Evolutionary conservation across 2,113 vertebrate genomes (phyloP), one percentile per base, ranked within the genome.

Genomic region (Tupaia tana): DNA sequence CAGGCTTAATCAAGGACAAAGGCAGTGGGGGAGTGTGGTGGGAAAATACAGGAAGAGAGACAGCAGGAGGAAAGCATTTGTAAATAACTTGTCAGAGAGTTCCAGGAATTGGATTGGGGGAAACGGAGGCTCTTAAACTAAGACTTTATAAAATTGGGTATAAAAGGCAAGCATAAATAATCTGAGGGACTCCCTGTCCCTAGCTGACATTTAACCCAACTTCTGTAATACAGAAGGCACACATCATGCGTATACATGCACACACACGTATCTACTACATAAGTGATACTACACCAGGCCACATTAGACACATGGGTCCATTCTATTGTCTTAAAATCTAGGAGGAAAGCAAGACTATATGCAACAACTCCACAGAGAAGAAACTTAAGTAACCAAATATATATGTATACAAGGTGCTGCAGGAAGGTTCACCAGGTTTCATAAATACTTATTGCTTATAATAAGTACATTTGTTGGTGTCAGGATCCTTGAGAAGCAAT

Each of bases 351-450:
- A 83, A 69, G 7, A 66, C 25, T 95, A 5, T 86, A 58, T 24
- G 31, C 25, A 78, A 54, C 27, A 20, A 77, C 4, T 77, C 1
- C 14, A 89, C 29, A 81, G 64, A 74, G 22, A 89, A 69, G 29
- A 91, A 88, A 93, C 56, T 19, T 87, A 93, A 87, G 27, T 95
- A n/a, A 13, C 69, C 43, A 73, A 59, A 89, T 24, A 71, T 64
- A 78, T 58, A 18, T 78, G 34, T 89, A 87, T 90, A 67, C 27
- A 59, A 87, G 89, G 43, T 94, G 54, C 75, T 58, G 7, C 52
- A 34, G 52, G 27, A 90, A 92, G 64, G n/a, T n/a, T 92, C 29
- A 71, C 3, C 15, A n/a, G 31, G 22, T 86, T 58, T 83, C 66
- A 69, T 82, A 86, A 12, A 85, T 71, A 86, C 31, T 82, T 61